These are phyloP conservation scores for Myotis findleyi DNA, from an alignment of 2,797 vertebrate species.

Conservation along the genomic window DNA sequence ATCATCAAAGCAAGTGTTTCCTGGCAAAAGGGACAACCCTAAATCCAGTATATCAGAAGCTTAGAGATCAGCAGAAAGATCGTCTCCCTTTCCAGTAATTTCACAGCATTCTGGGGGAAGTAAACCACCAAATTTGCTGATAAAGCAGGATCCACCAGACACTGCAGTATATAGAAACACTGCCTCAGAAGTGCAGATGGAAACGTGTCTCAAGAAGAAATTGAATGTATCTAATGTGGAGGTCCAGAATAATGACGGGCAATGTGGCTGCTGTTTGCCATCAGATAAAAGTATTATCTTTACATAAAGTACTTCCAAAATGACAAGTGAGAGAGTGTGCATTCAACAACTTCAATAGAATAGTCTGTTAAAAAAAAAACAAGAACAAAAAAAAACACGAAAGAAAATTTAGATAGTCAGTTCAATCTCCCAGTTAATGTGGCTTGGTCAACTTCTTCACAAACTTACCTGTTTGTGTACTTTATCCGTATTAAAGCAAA, in stretches of 20 bases:
- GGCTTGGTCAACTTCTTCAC: slow-evolving; percentile 35
- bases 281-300: slow-evolving; percentile 42
- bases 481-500: slow-evolving; percentile 68
- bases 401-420: slow-evolving; percentile 10
- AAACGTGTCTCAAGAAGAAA: background rate
- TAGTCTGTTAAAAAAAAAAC: background rate
- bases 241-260: slow-evolving; percentile 83
- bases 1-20: slow-evolving; percentile 78
- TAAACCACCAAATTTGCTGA: background rate
- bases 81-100: background rate
- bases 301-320: slow-evolving; percentile 67
- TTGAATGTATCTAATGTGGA: slow-evolving; percentile 73
- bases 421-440: background rate
- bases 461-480: slow-evolving; percentile 43
- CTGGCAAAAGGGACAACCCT: background rate
- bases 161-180: background rate
- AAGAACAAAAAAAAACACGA: background rate
- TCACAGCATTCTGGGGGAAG: background rate
- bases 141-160: background rate
- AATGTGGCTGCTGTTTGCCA: background rate
- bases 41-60: background rate
- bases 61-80: background rate
- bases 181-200: background rate
- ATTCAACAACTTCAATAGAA: slow-evolving; percentile 75
- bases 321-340: slow-evolving; percentile 45